Conservation (phyloP, 92 coral and sea anemone species). For the Umimayanthus chanpuru region DNA sequence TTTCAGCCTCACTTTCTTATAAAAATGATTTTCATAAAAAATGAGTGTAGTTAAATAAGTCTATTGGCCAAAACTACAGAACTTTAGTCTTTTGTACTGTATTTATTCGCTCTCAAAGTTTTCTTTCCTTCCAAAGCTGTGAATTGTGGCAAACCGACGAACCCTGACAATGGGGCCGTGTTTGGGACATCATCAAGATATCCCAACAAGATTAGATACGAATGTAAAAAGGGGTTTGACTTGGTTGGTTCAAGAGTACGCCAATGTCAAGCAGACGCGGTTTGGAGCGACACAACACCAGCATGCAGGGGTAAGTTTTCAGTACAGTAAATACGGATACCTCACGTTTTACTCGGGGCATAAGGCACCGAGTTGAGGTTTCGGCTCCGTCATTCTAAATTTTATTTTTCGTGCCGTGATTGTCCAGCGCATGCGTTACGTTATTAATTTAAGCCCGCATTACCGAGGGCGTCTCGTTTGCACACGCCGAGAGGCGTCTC, state of each 20-base stretch:
- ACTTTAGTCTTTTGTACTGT: background rate
- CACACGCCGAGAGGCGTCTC: too few species aligned
- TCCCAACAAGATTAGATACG: conserved; percentile 59
- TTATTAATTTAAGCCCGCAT: too few species aligned
- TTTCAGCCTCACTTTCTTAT: too few species aligned
- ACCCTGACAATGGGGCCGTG: conserved; percentile 56
- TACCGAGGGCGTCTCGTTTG: too few species aligned
- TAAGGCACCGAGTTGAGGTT: too few species aligned
- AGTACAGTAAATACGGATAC: too few species aligned
- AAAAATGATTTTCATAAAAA: too few species aligned
- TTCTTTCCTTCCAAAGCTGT: conserved; percentile 45
- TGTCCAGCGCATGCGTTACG: too few species aligned
- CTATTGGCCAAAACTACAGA: background rate
- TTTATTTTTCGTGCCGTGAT: too few species aligned
- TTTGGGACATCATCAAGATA: conserved; percentile 54
- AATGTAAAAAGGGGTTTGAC: conserved; percentile 74
- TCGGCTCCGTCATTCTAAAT: too few species aligned
- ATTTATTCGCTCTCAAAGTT: background rate
- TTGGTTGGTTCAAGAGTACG: conserved; percentile 64
- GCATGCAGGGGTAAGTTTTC: conserved; percentile 57
- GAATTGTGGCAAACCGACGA: conserved; percentile 66
- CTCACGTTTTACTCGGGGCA: too few species aligned
- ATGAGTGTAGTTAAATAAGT: too few species aligned
- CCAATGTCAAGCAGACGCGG: conserved; percentile 67
- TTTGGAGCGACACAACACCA: conserved; percentile 69